A percentile compares a stretch with the other conserved stretches of the same genome.
Conservation (phyloP, 1,140 invertebrate genomes). For the Coenobita brevimanus region DNA sequence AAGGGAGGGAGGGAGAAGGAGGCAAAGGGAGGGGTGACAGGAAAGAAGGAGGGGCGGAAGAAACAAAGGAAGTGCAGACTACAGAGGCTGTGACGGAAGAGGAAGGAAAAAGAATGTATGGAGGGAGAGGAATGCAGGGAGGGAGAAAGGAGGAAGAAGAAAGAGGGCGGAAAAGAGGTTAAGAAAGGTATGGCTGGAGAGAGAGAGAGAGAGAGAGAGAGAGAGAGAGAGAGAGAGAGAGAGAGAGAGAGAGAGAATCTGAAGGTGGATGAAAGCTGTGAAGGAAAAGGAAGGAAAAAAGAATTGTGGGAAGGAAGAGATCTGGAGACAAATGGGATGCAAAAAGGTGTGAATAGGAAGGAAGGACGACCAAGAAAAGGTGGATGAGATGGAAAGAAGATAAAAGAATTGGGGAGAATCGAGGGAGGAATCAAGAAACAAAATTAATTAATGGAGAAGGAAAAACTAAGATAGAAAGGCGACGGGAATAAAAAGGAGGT, state of each 20-base stretch:
- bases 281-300: neutral
- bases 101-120: neutral
- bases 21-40: neutral
- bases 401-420: no score
- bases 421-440: no score
- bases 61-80: neutral
- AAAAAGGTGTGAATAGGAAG: no score
- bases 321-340: no score
- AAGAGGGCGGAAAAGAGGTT: neutral
- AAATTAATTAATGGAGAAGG: no score
- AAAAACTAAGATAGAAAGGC: no score
- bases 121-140: neutral
- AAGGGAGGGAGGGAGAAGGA: neutral
- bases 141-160: neutral
- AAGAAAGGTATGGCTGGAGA: neutral
- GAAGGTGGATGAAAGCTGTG: neutral
- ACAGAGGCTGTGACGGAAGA: neutral
- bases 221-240: neutral
- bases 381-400: no score
- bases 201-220: neutral
- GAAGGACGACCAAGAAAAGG: no score
- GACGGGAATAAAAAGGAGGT: no score
- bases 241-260: neutral
- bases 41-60: neutral
- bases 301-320: neutral